Evolutionary conservation across 2,797 vertebrate genomes (phyloP).

Genomic region (Orientallactaga sibirica): DNA sequence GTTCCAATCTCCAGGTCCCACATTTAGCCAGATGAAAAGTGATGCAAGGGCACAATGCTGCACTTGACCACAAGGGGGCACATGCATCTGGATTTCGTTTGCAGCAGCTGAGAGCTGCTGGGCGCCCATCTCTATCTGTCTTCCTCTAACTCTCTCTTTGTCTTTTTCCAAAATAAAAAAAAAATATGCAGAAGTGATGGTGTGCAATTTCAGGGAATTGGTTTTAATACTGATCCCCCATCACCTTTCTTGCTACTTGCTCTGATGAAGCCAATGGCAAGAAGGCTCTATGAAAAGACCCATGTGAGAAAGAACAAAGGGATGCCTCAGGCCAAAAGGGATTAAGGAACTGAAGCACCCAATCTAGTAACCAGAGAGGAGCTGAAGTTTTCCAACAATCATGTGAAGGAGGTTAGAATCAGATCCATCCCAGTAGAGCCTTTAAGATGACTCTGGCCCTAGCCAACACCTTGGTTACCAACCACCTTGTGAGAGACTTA

Average conservation of each 20-base stretch:
- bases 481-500: neutral
- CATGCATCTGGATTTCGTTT: no score
- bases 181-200: constrained; percentile 22
- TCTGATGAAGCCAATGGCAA: constrained; percentile 25
- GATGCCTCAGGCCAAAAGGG: neutral
- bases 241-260: neutral
- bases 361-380: neutral
- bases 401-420: constrained; percentile 3
- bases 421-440: neutral
- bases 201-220: constrained; percentile 34
- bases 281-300: neutral
- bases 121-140: no score
- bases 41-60: no score
- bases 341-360: constrained; percentile 4
- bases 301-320: constrained; percentile 16
- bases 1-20: no score
- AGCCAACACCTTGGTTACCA: neutral
- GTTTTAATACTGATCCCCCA: neutral
- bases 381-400: neutral
- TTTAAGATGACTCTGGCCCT: constrained; percentile 58
- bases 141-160: no score
- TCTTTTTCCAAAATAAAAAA: no score
- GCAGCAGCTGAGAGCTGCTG: no score
- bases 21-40: no score
- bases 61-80: no score